Base-by-base conservation (phyloP, 2,888 invertebrate species). In the Nymphalis polychloros region DNA sequence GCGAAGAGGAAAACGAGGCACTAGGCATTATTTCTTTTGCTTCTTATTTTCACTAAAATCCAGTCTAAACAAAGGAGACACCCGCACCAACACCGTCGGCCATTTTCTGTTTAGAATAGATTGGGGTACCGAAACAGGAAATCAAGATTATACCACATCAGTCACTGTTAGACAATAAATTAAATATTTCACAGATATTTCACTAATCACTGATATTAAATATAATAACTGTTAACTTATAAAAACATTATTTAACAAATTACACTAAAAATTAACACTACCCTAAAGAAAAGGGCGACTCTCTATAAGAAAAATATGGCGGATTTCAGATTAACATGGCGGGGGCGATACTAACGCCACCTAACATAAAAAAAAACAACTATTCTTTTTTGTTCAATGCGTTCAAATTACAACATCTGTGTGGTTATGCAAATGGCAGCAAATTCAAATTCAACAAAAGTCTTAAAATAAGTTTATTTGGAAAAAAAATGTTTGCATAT, bases 1-100 rank as follows among this genome's bases (percentile, higher is more conserved):
- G 96, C 93, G 97, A 96, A 93, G 97, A 97, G 89, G 97, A 97
- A 93, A 97, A 97, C 91, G 97, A 97, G 94, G 97, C 97, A 95
- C 97, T 97, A 94, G 97, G 97, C 97, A 97, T 97, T 93, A 95
- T 96, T 93, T 92, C 91, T 92, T 87, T 86, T 86, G 84, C 78
- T 87, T 88, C 90, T 92, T 91, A 92, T 87, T 88, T 90, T 90
- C 92, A 90, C 89, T 88, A 88, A 77, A 93, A 92, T 90, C 88
- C 89, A 90, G 91, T 90, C 94, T 95, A 96, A 95, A 96, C 96
- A 96, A 96, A 96, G 96, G 94, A 96, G 94, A 95, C 94, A 95
- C 94, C 94, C 94, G 94, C 95, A 95, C 94, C 94, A 94, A 94
- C 93, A 94, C 94, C 93, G 94, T 94, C 96, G 95, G 96, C 96